phyloP scores from a whole-genome alignment of 2,113 vertebrate genomes.

The Rhinolophus sinicus region DNA sequence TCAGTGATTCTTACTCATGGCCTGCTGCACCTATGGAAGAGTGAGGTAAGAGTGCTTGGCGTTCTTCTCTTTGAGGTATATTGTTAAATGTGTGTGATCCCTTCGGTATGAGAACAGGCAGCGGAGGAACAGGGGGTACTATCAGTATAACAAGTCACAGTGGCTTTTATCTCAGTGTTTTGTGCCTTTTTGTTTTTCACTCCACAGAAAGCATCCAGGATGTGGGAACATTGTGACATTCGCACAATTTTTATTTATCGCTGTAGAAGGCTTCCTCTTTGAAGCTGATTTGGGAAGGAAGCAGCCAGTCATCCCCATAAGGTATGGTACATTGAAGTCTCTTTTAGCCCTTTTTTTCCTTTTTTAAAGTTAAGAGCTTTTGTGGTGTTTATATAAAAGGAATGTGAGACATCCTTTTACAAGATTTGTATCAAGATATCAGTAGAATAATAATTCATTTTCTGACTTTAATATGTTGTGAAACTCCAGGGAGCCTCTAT shows the following conservation, averaged over 20 bases:
- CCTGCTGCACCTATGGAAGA: background rate
- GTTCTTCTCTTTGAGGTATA: background rate
- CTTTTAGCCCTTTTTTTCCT: background rate
- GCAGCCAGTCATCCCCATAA: slow-evolving; percentile 92
- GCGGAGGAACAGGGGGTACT: background rate
- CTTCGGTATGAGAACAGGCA: background rate
- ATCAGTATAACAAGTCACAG: rapidly evolving
- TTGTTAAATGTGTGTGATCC: background rate
- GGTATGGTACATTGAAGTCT: slow-evolving; percentile 81
- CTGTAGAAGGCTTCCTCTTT: slow-evolving; percentile 95
- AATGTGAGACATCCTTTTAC: background rate
- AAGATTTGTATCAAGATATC: background rate
- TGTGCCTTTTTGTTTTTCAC: rapidly evolving
- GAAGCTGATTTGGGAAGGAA: slow-evolving; percentile 94
- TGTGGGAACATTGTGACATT: slow-evolving; percentile 98
- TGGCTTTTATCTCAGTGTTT: background rate
- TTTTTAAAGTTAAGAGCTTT: background rate
- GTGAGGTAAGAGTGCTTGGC: background rate
- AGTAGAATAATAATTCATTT: slow-evolving; percentile 5
- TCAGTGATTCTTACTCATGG: background rate
- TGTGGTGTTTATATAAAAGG: background rate
- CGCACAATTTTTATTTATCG: slow-evolving; percentile 96
- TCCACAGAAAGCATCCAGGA: slow-evolving; percentile 93
- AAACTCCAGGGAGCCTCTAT: background rate
- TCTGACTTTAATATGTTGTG: background rate